Conservation (phyloP, 2,888 invertebrate genomes). For the Ochropleura plecta region DNA sequence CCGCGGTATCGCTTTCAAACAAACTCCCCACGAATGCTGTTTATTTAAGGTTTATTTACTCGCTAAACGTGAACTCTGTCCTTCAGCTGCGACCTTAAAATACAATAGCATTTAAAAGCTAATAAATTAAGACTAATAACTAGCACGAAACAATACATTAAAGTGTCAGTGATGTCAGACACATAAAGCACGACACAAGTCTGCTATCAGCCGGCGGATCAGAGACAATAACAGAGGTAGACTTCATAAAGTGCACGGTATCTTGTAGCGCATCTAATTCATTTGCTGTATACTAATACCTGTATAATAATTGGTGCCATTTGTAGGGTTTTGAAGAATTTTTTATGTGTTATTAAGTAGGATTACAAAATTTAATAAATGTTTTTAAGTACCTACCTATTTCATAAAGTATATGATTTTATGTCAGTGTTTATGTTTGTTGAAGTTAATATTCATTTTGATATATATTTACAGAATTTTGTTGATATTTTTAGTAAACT, state of each 20-base stretch:
- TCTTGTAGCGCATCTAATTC: constrained; percentile 61
- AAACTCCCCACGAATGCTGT: background rate
- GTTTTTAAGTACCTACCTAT: too few relatives aligned
- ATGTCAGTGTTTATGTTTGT: too few relatives aligned
- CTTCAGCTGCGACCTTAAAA: background rate
- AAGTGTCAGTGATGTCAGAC: constrained; percentile 58
- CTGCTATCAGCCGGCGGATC: constrained; percentile 56
- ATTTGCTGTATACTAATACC: constrained; percentile 28
- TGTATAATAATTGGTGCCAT: constrained; percentile 13
- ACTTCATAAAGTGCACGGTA: constrained; percentile 65
- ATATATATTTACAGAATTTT: too few relatives aligned
- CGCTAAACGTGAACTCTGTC: background rate
- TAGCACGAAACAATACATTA: constrained; percentile 40
- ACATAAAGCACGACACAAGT: constrained; percentile 59
- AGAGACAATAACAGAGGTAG: constrained; percentile 58
- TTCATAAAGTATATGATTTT: too few relatives aligned
- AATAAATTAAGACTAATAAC: constrained; percentile 34
- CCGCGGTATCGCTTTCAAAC: too few relatives aligned
- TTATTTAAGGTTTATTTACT: too few relatives aligned
- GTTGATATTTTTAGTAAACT: too few relatives aligned
- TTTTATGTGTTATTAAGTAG: background rate
- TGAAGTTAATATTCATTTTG: too few relatives aligned
- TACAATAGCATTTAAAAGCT: constrained; percentile 17
- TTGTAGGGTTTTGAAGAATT: background rate
- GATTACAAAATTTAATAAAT: background rate